Evolutionary conservation across 2,888 invertebrate species (phyloP).

Genomic region (Drosophila fungiperda): DNA sequence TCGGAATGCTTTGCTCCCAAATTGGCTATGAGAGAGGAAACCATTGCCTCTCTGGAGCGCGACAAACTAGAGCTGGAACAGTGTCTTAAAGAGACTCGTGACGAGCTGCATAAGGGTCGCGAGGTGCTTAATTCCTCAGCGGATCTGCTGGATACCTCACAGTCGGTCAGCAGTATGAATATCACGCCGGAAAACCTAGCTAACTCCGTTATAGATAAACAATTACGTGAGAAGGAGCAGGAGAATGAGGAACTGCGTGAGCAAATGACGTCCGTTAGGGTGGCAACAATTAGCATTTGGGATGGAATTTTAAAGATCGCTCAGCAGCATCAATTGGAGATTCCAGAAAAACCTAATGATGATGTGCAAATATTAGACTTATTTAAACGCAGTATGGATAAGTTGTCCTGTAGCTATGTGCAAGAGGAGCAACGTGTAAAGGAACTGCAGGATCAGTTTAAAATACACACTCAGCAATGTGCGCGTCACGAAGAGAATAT

Average conservation of each 20-base stretch:
- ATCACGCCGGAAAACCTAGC: conserved; percentile 83
- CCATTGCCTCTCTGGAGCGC: conserved; percentile 69
- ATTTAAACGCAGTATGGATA: conserved; percentile 3
- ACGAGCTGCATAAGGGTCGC: conserved; percentile 60
- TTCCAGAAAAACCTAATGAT: background rate
- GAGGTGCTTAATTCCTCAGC: conserved; percentile 75
- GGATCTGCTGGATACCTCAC: conserved; percentile 73
- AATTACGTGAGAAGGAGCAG: conserved; percentile 83
- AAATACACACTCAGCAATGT: conserved; percentile 4
- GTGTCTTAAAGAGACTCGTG: conserved; percentile 79
- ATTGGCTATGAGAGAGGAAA: conserved; percentile 55
- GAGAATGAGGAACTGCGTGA: conserved; percentile 75
- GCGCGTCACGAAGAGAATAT: background rate
- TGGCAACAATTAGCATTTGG: background rate
- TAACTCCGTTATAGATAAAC: conserved; percentile 83
- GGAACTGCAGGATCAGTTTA: conserved; percentile 26
- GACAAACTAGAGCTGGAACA: conserved; percentile 79
- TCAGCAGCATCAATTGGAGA: background rate
- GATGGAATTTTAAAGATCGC: conserved; percentile 7
- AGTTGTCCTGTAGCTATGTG: background rate
- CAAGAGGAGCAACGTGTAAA: conserved; percentile 9
- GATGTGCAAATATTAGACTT: conserved; percentile 4
- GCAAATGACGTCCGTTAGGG: conserved; percentile 47
- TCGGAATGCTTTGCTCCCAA: conserved; percentile 56
- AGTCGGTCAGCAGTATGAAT: conserved; percentile 64